Base-by-base conservation (phyloP, 2,888 invertebrate species). In the Oscheius sp. region DNA sequence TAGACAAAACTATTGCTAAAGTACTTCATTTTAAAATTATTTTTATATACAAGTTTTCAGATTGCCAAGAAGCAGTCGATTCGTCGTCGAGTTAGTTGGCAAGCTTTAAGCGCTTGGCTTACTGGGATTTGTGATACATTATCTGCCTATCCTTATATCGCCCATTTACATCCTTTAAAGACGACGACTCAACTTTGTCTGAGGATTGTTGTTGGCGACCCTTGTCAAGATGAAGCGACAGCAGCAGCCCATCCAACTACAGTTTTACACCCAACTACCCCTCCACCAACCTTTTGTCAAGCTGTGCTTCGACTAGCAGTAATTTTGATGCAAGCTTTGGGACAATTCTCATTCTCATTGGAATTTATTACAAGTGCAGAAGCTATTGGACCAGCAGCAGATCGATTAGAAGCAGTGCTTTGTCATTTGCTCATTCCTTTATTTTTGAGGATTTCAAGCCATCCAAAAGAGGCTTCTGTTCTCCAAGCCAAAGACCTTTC, bases 1-100 rank as follows among this genome's bases (percentile, higher is more conserved):
- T 98, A 10, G 98, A 98, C 87, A 95, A 98, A 87, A 95, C 96
- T 0, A 96, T 98, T 87, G 91, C 92, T 64, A 98, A 98, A 88
- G 95, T 98, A 77, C 20, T 6, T 15, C 8, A 29, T 15, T 12
- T 57, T 15, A 20, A 17, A 17, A n/a, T 23, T 48, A 12, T 5
- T 34, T 17, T 34, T 34, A n/a, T 6, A 33, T 12, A 4, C 20
- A 27, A 23, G 12, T 4, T 69, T 61, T 25, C 17, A 63, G 61
- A 75, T 79, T 29, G 77, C 79, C 25, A 79, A 77, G 33, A 58
- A 71, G 37, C 74, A 79, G 31, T 73, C 72, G 31, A 72, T 74
- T 31, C 68, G 78, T 48, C 88, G 93, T 92, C 91, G 95, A 82
- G 94, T 95, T 79, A 93, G 94, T 0, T 98, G 97, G 97, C 93